These are phyloP conservation scores for Rhinogobius similis DNA, from an alignment of 2,113 vertebrate species.

Conservation along the genomic window DNA sequence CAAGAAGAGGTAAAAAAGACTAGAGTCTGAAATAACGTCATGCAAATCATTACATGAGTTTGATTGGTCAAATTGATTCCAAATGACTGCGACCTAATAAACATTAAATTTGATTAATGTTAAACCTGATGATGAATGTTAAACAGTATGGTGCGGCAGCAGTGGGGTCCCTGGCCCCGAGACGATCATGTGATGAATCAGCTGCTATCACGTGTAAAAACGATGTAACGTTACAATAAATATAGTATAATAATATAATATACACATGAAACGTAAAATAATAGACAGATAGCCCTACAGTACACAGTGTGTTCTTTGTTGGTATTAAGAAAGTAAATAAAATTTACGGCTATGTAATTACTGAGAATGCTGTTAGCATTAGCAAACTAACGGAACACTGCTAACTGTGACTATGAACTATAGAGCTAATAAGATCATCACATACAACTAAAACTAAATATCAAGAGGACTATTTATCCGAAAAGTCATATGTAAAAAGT, in stretches of 20 bases:
- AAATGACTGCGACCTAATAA: not conserved
- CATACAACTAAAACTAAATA: not conserved
- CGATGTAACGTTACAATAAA: not conserved
- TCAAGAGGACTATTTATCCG: not conserved
- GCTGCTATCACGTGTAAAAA: slow-evolving; percentile 54
- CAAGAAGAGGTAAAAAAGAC: not conserved
- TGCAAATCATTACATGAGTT: not conserved
- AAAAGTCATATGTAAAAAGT: not conserved
- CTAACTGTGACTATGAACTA: not conserved
- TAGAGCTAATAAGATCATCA: not conserved
- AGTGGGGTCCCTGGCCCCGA: not conserved
- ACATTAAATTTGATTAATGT: not conserved
- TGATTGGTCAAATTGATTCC: not conserved
- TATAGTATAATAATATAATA: not conserved
- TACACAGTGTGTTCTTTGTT: not conserved
- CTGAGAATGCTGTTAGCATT: slow-evolving; percentile 37
- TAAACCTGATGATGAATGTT: not conserved
- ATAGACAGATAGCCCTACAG: not conserved
- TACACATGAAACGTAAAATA: not conserved
- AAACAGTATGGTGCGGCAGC: not conserved
- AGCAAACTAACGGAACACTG: slow-evolving; percentile 9
- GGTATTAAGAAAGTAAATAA: slow-evolving; percentile 17
- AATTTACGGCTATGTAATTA: slow-evolving; percentile 12
- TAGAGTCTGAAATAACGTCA: not conserved
- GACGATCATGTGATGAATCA: slow-evolving; percentile 66